Evolutionary conservation across 2,888 invertebrate species (phyloP).

Genomic region (Pedicia rivosa): DNA sequence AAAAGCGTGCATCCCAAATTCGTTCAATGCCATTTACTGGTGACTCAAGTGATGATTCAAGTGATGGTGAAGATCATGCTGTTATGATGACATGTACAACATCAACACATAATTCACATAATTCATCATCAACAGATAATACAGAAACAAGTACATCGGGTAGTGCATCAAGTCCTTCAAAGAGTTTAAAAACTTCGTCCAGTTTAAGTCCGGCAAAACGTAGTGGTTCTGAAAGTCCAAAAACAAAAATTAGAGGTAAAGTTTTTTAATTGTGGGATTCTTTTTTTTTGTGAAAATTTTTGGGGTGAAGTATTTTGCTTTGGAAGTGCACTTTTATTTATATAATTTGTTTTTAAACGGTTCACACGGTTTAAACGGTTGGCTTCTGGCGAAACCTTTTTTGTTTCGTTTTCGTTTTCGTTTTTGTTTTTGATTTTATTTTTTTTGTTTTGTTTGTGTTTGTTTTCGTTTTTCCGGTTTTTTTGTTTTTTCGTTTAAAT

Average conservation of each 20-base stretch:
- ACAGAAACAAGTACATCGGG: slow-evolving; percentile 39
- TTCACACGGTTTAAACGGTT: too few species aligned
- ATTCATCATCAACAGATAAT: slow-evolving; percentile 37
- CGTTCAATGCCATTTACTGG: slow-evolving; percentile 91
- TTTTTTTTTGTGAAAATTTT: too few species aligned
- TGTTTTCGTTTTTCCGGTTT: background rate
- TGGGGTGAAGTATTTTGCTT: too few species aligned
- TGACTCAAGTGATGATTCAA: slow-evolving; percentile 87
- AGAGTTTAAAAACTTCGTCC: slow-evolving; percentile 73
- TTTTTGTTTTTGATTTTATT: too few species aligned
- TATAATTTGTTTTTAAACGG: too few species aligned
- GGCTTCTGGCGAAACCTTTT: too few species aligned
- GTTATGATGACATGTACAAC: slow-evolving; percentile 24
- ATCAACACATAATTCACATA: slow-evolving; percentile 27
- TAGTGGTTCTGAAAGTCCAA: slow-evolving; percentile 65
- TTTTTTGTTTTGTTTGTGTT: too few species aligned
- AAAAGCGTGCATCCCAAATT: slow-evolving; percentile 90
- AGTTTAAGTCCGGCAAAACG: slow-evolving; percentile 73
- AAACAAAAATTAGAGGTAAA: slow-evolving; percentile 63
- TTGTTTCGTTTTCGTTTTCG: too few species aligned
- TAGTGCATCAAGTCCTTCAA: slow-evolving; percentile 66
- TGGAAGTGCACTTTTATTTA: too few species aligned
- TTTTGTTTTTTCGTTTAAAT: slow-evolving; percentile 1
- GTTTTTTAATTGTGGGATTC: too few species aligned
- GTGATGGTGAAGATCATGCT: slow-evolving; percentile 67